Conservation (phyloP, 2,113 vertebrate species). For the Pterocles burchelli region DNA sequence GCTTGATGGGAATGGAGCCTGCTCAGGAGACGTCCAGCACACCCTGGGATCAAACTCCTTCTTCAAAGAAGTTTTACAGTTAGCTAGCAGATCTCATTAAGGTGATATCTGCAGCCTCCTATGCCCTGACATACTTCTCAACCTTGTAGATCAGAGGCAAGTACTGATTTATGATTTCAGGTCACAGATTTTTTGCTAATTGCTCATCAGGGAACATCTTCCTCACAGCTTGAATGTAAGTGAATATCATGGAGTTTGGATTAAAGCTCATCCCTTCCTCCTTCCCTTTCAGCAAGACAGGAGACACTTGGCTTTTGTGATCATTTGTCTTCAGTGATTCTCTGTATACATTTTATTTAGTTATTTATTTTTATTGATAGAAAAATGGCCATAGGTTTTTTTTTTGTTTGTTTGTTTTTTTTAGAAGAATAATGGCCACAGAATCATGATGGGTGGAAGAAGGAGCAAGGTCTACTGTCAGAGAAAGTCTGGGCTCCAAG, state of each 20-base stretch:
- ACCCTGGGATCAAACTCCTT: background rate
- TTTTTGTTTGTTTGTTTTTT: background rate
- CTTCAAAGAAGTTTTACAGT: background rate
- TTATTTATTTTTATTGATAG: background rate
- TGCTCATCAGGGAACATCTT: constrained; percentile 44
- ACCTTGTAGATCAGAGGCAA: constrained; percentile 7
- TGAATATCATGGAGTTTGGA: background rate
- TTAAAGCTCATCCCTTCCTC: background rate
- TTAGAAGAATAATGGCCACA: background rate
- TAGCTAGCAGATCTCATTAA: constrained; percentile 20
- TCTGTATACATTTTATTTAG: background rate
- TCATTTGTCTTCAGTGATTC: background rate
- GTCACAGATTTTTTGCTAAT: constrained; percentile 49
- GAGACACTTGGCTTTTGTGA: background rate
- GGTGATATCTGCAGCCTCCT: background rate
- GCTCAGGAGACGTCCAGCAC: background rate
- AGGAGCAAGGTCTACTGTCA: background rate
- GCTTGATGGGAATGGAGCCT: background rate
- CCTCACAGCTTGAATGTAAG: constrained; percentile 33
- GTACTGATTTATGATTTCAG: background rate
- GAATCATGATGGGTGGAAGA: background rate
- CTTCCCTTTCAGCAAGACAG: background rate
- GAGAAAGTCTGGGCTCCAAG: background rate
- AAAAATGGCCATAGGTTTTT: background rate
- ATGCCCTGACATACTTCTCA: background rate